Base-by-base conservation (phyloP, 2,888 invertebrate genomes). In the Geotrupes spiniger region DNA sequence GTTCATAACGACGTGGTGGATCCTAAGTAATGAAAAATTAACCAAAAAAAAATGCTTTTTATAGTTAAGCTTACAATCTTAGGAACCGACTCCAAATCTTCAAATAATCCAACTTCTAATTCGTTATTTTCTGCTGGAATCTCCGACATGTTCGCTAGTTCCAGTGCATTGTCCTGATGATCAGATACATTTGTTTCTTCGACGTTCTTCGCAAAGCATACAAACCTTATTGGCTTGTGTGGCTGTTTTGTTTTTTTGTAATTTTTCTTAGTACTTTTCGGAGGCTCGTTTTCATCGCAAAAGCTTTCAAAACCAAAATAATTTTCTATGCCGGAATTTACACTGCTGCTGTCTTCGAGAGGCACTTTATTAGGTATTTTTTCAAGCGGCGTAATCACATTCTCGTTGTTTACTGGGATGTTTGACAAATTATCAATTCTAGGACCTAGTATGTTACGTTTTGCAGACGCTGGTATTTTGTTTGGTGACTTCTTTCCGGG, bases 391-490 rank as follows among this genome's bases (percentile, higher is more conserved):
- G n/a, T n/a, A n/a, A n/a, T n/a, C n/a, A n/a, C 12, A 14, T 40
- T 41, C 10, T 4, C 15, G 26, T 11, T 9, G 36, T 27, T 39
- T 14, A 31, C 33, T 2, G 14, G 12, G 8, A 33, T 40, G 17
- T 42, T 48, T 15, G 14, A 14, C 29, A 28, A 29, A 37, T 42
- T 48, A 25, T 42, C 29, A 40, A 36, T 11, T 40, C 16, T 26
- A 5, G 39, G 29, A n/a, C 39, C 28, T 6, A 42, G 33, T 12
- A 51, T 46, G n/a, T 39, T 37, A 9, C 51, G 36, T 37, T 43
- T 51, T 1, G 26, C 27, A 31, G 21, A 28, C 2, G 28, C 27
- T n/a, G 31, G 15, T 29, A 2, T 17, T 27, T 40, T 42, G 11
- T 10, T 10, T 10, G 25, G 16, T 15, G 16, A 17, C 15, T 15